These are phyloP conservation scores for Pithys albifrons DNA, from an alignment of 2,113 vertebrate genomes.

Conservation along the genomic window DNA sequence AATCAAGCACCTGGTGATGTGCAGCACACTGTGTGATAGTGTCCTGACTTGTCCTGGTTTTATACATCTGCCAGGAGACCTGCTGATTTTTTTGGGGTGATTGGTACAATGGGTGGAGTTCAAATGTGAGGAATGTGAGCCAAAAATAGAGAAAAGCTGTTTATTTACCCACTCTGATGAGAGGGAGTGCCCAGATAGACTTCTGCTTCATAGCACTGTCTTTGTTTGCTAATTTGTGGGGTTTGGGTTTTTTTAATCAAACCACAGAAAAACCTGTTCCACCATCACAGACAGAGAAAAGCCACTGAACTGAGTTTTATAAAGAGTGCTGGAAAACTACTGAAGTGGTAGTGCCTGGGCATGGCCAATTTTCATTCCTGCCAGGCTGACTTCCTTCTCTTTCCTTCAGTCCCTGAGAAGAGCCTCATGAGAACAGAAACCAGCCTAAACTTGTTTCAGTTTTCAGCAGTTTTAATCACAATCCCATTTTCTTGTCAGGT, in stretches of 20 bases:
- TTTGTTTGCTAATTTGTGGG: neutral
- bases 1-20: neutral
- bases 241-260: neutral
- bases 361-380: rapidly evolving
- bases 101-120: conserved; percentile 49
- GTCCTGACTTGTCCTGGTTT: neutral
- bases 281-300: neutral
- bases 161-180: neutral
- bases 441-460: neutral
- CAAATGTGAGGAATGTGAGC: neutral
- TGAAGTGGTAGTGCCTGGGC: neutral
- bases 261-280: neutral
- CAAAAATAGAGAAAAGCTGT: conserved; percentile 11
- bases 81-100: neutral
- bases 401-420: neutral
- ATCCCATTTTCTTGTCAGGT: neutral
- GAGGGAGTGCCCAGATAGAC: neutral
- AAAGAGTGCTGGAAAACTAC: conserved; percentile 36
- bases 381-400: neutral
- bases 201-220: neutral
- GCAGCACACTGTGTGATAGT: neutral
- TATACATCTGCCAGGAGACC: neutral
- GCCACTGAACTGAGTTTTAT: neutral
- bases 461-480: neutral
- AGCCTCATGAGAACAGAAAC: neutral